Base-by-base conservation (phyloP, 2,888 invertebrate species). In the Xanthia icteritia region DNA sequence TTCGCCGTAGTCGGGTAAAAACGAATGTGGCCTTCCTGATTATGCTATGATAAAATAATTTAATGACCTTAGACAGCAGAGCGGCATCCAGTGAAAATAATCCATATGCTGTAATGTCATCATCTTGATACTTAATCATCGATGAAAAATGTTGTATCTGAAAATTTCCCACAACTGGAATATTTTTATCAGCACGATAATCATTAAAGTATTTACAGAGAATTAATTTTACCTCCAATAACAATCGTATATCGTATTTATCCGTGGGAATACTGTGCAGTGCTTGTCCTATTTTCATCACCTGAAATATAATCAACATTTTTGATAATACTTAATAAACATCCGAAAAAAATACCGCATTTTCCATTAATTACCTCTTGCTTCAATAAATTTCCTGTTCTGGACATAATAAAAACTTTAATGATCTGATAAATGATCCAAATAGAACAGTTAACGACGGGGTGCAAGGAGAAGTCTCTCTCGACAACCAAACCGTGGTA, bases 91-190 rank as follows among this genome's bases (percentile, higher is more conserved):
- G 82, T 27, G 92, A 82, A 86, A 96, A 94, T 77, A 92, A 94
- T 42, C 93, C 95, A 77, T 92, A 96, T 0, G 94, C 91, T 8
- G 93, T 92, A 66, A 96, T 87, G 76, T 93, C 92, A 11, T 91
- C 91, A 54, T 89, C 89, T 77, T 94, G 93, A 81, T 91, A 92
- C 0, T 89, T 83, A 86, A 96, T 93, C 31, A 95, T 80, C 0
- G 93, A 89, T 5, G 95, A 92, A 84, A 96, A 95, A 86, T 96
- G 96, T 88, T 96, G 95, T 56, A 96, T 90, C 96, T 96, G 91
- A 2, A 90, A 91, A 71, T 48, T n/a, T 4, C 2, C 27, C 77
- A 65, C 11, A 58, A 51, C 1, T 31, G 8, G 27, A 56, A 69
- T 39, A 36, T 60, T 72, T 64, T 61, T 60, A 63, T 23, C 31